Percentiles rank a stretch among this genome's conserved stretches.
phyloP scores from a whole-genome alignment of 2,113 vertebrate genomes.

The Zosterops lateralis region DNA sequence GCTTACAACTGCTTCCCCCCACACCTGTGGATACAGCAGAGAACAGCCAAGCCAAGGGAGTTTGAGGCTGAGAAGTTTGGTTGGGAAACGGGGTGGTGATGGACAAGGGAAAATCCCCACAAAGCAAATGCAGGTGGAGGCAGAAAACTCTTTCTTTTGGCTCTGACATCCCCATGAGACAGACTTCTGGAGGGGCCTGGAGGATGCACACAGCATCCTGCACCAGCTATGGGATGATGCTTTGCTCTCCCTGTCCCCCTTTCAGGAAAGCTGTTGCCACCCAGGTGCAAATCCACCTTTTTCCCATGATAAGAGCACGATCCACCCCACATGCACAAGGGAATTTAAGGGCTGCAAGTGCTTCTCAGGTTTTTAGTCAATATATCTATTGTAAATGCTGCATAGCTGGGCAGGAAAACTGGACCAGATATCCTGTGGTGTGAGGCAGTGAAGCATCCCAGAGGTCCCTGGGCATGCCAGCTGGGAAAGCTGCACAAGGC shows the following conservation, averaged over 20 bases:
- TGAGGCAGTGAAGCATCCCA: not conserved
- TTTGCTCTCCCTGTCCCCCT: not conserved
- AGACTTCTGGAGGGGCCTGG: not conserved
- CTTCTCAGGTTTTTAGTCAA: not conserved
- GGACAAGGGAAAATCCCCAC: not conserved
- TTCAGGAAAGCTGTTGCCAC: not conserved
- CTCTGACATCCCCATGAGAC: not conserved
- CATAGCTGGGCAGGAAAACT: not conserved
- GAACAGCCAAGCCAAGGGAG: not conserved
- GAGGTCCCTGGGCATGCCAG: not conserved
- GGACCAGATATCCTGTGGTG: not conserved
- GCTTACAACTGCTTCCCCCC: not conserved
- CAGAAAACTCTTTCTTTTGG: not conserved
- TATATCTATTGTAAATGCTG: not conserved
- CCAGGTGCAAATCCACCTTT: not conserved
- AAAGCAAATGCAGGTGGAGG: not conserved
- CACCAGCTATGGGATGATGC: not conserved
- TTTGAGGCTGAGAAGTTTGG: not conserved
- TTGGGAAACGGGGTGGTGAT: not conserved
- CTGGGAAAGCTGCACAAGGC: not conserved
- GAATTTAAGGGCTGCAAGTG: not conserved
- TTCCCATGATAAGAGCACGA: not conserved
- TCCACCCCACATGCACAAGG: not conserved
- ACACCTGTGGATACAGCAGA: accelerated
- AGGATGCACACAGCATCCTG: not conserved